Base-by-base conservation (phyloP, 2,888 invertebrate species). In the Zele albiditarsus region DNA sequence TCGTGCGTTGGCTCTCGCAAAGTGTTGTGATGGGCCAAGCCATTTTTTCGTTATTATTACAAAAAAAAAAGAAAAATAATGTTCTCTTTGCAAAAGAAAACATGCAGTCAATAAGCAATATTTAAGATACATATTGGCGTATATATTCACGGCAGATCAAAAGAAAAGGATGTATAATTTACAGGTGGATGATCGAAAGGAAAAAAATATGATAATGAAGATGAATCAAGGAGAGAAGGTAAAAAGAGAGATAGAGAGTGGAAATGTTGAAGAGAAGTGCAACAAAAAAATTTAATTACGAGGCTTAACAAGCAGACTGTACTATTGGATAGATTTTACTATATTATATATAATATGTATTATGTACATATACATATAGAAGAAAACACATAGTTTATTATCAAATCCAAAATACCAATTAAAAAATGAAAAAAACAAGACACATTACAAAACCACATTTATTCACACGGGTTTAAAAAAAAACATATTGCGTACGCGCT, bases 301-400 rank as follows among this genome's bases (percentile, higher is more conserved):
- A 88, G 88, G 88, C 88, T 88, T 88, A 86, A 85, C 62, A 88
- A 88, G 88, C 88, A 88, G 88, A 88, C 88, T 88, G 88, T 88
- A 88, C 87, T 88, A 88, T 87, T 82, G 82, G 84, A 87, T 88
- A 86, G 87, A 87, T 85, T 87, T 86, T 86, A 87, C n/a, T n/a
- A 87, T 86, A 87, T 86, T 53, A 87, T 73, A 73, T 82, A 84
- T 84, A 85, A 78, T 80, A 82, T 79, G 81, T 77, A 79, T 82
- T 79, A 83, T 79, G 82, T 78, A 83, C 76, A 84, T 80, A 83
- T 80, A 84, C 78, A 81, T 78, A 81, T 81, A 78, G 80, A 80
- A 80, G 82, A 81, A 84, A 80, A 84, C 83, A 77, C 79, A 84
- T 84, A 86, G 85, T 86, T 86, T 85, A 85, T 86, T 84, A 86